Evolutionary conservation across 2,888 invertebrate genomes (phyloP), one percentile per base, ranked within the genome.

Genomic region (Coelinius sp.): DNA sequence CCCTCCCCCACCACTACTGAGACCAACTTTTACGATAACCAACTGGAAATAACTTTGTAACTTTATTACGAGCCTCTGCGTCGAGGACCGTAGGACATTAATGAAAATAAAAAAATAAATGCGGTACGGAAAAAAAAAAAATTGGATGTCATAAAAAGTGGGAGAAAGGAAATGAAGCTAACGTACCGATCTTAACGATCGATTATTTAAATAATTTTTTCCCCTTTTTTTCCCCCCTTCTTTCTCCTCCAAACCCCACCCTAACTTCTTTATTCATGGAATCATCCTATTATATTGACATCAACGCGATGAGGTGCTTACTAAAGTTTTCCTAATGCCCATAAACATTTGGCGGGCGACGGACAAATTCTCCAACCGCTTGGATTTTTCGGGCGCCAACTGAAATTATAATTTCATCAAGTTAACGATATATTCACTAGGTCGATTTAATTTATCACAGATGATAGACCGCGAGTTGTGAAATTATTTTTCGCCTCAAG

Each of bases 1-100:
- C 64, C 64, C 35, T 44, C 46, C 53, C 38, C 67, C 44, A 8
- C 22, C 14, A 67, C 53, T 53, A 41, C 24, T 25, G 17, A 22
- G 52, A 27, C 77, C 79, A 80, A 83, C 83, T 83, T 83, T 82
- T 82, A 83, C 82, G 83, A 82, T 83, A 83, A 83, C 83, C 83
- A 83, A 83, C 81, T 81, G 82, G 82, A 80, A 82, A 83, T 83
- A 83, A 82, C 80, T 83, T 83, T 79, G 82, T 82, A 82, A 83
- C 83, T 83, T 83, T 83, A 82, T 83, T 82, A 81, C 78, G 77
- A 69, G 76, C 78, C 81, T 78, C 76, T 75, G 75, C 73, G 72
- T 73, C 24, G 66, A 68, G 73, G 69, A 75, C 71, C 73, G 69
- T 44, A 67, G 77, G 67, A 75, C 76, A 74, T 76, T 81, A 79